Percentiles rank a stretch among this genome's conserved stretches.
Evolutionary conservation across 2,113 vertebrate species (phyloP).

Genomic region (Hemiprocne comata): DNA sequence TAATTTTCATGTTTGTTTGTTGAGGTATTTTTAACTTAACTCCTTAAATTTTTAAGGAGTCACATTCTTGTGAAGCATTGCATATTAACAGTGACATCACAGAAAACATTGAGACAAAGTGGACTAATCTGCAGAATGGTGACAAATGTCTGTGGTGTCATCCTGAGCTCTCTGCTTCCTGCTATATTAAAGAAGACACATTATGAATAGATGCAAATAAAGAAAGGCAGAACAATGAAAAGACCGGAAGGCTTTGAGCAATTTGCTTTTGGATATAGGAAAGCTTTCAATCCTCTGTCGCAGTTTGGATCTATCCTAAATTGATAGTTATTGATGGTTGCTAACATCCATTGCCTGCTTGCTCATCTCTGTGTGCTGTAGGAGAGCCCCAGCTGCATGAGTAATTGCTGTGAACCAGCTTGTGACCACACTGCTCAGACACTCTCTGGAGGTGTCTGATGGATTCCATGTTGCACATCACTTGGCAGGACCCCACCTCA

Average conservation of each 20-base stretch:
- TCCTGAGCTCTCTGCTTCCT: background rate
- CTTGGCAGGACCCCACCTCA: background rate
- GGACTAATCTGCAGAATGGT: background rate
- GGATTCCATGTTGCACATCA: background rate
- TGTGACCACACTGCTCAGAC: background rate
- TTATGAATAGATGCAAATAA: background rate
- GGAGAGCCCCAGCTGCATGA: background rate
- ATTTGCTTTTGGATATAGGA: background rate
- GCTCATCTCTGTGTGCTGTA: background rate
- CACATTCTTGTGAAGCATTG: background rate
- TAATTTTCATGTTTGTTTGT: background rate
- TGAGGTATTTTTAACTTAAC: background rate
- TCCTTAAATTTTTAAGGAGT: background rate
- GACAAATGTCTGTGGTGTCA: background rate
- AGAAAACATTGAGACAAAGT: background rate
- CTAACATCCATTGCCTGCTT: background rate
- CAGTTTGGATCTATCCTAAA: slow-evolving; percentile 9
- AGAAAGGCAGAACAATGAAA: background rate
- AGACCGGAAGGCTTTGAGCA: background rate
- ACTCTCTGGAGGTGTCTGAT: background rate
- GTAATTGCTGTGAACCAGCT: background rate
- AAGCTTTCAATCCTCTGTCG: background rate
- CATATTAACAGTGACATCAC: background rate
- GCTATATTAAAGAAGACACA: background rate
- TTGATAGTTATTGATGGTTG: slow-evolving; percentile 27